Conservation (phyloP, 2,113 vertebrate species). For the Percina caprodes region DNA sequence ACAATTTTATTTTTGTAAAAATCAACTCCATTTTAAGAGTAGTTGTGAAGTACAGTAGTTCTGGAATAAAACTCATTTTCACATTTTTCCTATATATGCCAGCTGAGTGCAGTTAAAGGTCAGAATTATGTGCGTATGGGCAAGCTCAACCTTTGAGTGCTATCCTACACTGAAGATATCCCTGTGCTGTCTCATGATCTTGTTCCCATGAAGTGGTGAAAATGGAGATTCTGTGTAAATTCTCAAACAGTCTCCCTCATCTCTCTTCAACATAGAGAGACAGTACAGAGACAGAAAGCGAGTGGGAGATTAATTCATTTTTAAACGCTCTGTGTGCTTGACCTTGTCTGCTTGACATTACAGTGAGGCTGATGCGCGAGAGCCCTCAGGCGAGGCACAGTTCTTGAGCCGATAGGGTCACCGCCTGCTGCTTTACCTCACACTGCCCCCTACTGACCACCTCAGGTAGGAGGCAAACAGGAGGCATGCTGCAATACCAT, state of each 20-base stretch:
- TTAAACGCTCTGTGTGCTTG: constrained; percentile 74
- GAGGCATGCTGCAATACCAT: constrained; percentile 39
- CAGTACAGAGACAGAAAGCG: constrained; percentile 19
- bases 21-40: background rate
- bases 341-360: constrained; percentile 80
- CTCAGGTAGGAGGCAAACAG: background rate
- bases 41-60: background rate
- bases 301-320: constrained; percentile 77
- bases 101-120: constrained; percentile 32
- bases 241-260: constrained; percentile 26
- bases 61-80: constrained; percentile 9
- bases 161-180: constrained; percentile 18
- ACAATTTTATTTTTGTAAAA: background rate
- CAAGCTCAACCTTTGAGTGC: constrained; percentile 12
- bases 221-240: constrained; percentile 63
- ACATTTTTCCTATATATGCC: constrained; percentile 8
- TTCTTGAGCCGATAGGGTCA: constrained; percentile 23
- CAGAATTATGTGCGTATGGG: constrained; percentile 11
- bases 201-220: constrained; percentile 58
- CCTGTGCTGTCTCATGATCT: constrained; percentile 39
- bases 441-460: constrained; percentile 81
- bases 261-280: constrained; percentile 36
- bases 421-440: constrained; percentile 56
- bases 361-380: constrained; percentile 64
- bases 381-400: constrained; percentile 52